Percentiles rank a stretch among this genome's conserved stretches.
phyloP scores from a whole-genome alignment of 2,797 vertebrate genomes.

The Neosalanx taihuensis region DNA sequence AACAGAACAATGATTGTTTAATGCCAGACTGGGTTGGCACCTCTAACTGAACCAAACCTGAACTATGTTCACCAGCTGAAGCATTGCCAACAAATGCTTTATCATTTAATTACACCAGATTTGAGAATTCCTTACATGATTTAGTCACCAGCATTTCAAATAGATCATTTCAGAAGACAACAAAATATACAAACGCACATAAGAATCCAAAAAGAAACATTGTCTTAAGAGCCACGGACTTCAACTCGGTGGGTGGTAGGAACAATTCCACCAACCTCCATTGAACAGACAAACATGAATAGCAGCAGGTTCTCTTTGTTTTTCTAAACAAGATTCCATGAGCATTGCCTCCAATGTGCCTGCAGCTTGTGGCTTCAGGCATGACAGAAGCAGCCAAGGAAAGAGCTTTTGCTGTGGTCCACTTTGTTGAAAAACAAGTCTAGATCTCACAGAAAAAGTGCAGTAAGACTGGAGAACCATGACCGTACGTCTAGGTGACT shows the following conservation, averaged over 20 bases:
- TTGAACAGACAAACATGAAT: conserved; percentile 81
- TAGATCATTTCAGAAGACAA: conserved; percentile 10
- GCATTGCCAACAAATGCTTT: conserved; percentile 25
- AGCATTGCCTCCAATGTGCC: conserved; percentile 91
- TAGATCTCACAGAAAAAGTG: conserved; percentile 57
- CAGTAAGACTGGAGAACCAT: conserved; percentile 42
- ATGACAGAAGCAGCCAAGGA: conserved; percentile 64
- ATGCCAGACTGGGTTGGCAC: conserved; percentile 79
- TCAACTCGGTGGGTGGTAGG: conserved; percentile 35
- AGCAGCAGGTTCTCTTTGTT: conserved; percentile 87
- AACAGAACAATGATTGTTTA: conserved; percentile 72
- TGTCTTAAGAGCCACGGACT: conserved; percentile 41
- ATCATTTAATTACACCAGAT: conserved; percentile 17
- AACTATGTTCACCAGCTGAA: conserved; percentile 34
- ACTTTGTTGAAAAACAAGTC: conserved; percentile 38
- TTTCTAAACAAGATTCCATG: conserved; percentile 75
- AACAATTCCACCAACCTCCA: conserved; percentile 48
- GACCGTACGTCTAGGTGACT: conserved; percentile 43
- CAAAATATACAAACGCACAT: conserved; percentile 27
- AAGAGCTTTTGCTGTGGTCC: conserved; percentile 40
- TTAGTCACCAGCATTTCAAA: conserved; percentile 23
- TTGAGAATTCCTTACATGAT: conserved; percentile 25
- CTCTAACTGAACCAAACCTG: conserved; percentile 31
- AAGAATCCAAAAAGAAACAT: conserved; percentile 17
- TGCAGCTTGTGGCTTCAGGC: conserved; percentile 79